Base-by-base conservation (phyloP, 2,888 invertebrate species). In the Eupithecia abbreviata region DNA sequence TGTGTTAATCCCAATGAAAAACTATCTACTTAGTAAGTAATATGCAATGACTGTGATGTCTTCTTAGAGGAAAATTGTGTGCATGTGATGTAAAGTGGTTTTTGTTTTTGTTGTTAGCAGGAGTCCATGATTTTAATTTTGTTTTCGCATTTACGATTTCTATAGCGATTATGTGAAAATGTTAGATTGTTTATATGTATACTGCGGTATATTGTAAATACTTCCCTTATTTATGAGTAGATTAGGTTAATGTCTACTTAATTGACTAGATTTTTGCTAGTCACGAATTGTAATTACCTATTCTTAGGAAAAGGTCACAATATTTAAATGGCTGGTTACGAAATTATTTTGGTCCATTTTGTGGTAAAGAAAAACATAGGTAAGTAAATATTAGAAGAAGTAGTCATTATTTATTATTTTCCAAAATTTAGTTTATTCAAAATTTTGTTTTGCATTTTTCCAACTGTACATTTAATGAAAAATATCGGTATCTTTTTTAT, bases 21-120 rank as follows among this genome's bases (percentile, higher is more conserved):
- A 47, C 69, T 81, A 45, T 10, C 45, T 62, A 79, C 85, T 87
- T 87, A 87, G 86, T 84, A 85, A 84, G 84, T 89, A 87, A 88
- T 87, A 86, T 90, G 9, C 91, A 92, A 91, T 90, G 93, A 91
- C 94, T 95, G 94, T 95, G 94, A 95, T 95, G 93, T 94, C 93
- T 94, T 94, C 93, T 90, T 93, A 94, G 92, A 94, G 91, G 91
- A 94, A 91, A 89, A 87, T 85, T 88, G 89, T 90, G 90, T 90
- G 89, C 89, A 90, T 92, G 93, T 92, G 90, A 91, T 93, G 89
- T 88, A 87, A 88, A 89, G 88, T 84, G 89, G 84, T 86, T 89
- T 91, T 84, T 85, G 87, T 91, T 89, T 69, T 89, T 92, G 91
- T 93, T 93, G 86, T 90, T 90, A 85, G 88, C 87, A 88, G 87